Conservation (phyloP, 2,888 invertebrate genomes). For the Scaptomyza tumidula region DNA sequence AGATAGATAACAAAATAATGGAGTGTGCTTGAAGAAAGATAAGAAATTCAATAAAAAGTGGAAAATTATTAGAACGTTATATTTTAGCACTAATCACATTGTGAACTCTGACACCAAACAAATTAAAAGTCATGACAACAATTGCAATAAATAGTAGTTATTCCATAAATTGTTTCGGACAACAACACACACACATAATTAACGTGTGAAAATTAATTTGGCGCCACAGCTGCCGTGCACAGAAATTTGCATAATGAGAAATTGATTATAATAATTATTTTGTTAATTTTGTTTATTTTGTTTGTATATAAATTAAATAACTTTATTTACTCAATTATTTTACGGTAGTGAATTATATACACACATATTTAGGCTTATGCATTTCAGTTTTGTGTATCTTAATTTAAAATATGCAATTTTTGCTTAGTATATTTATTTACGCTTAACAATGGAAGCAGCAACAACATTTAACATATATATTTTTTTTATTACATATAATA, state of each 20-base stretch:
- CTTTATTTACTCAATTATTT: slow-evolving; percentile 76
- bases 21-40: no score
- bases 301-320: slow-evolving; percentile 77
- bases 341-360: slow-evolving; percentile 71
- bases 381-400: slow-evolving; percentile 26
- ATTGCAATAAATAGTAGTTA: slow-evolving; percentile 1
- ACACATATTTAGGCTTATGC: slow-evolving; percentile 26
- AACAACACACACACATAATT: slow-evolving; percentile 58
- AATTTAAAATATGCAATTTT: slow-evolving; percentile 63
- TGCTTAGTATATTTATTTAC: slow-evolving; percentile 68
- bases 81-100: not conserved
- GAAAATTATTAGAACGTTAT: not conserved
- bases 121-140: slow-evolving; percentile 14
- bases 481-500: slow-evolving; percentile 38
- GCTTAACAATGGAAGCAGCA: slow-evolving; percentile 79
- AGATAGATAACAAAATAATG: not conserved
- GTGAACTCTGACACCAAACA: not conserved
- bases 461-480: slow-evolving; percentile 77
- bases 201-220: slow-evolving; percentile 69
- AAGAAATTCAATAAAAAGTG: not conserved
- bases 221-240: slow-evolving; percentile 52
- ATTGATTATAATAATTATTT: slow-evolving; percentile 64
- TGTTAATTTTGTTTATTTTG: slow-evolving; percentile 9
- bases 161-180: slow-evolving; percentile 44
- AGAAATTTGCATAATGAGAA: slow-evolving; percentile 70